A percentile compares a stretch with the other conserved stretches of the same genome.
Conservation (phyloP, 1,140 invertebrate species). For the Aphis craccivora region DNA sequence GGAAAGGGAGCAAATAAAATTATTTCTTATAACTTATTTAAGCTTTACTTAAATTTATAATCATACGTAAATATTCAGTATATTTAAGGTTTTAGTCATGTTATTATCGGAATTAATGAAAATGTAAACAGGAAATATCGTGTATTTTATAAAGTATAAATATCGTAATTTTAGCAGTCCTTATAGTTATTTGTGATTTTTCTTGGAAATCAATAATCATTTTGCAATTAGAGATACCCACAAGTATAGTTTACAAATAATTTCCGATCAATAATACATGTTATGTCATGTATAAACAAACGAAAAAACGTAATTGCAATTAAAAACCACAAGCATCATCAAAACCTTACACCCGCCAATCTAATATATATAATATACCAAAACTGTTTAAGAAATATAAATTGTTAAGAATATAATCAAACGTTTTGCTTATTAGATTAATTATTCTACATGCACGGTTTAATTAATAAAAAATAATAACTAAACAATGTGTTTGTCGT, state of each 20-base stretch:
- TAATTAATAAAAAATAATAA: too few species aligned
- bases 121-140: conserved; percentile 33
- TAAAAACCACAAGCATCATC: background rate
- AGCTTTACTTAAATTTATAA: background rate
- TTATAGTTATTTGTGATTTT: background rate
- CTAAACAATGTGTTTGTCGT: too few species aligned
- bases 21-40: background rate
- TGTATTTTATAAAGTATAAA: background rate
- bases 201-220: background rate
- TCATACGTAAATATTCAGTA: background rate
- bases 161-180: background rate
- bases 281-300: background rate
- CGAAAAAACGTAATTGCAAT: background rate
- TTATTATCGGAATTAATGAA: background rate
- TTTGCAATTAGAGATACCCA: background rate
- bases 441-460: background rate
- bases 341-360: background rate
- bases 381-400: background rate
- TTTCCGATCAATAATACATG: background rate
- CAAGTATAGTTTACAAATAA: background rate
- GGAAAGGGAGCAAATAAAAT: background rate
- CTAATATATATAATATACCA: background rate
- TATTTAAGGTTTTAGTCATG: background rate
- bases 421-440: background rate
- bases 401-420: background rate